phyloP scores from a whole-genome alignment of 2,888 invertebrate genomes.

The Thereva nobilitata region DNA sequence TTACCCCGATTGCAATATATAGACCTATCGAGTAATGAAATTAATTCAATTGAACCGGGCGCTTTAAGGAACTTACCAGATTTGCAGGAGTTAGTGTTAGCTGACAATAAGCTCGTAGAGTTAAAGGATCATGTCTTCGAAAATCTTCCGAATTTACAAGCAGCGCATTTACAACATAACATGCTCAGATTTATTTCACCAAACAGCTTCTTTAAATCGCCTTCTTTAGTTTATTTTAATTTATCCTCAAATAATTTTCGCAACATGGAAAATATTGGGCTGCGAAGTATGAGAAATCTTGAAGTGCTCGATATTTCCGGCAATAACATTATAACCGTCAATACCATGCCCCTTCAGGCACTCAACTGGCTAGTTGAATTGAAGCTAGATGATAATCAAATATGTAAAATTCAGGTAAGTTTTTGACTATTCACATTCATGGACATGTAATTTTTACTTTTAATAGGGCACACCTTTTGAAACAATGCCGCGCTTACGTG shows the following conservation, averaged over 20 bases:
- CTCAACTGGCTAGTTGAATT: slow-evolving; percentile 88
- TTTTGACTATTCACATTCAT: neutral
- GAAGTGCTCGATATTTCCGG: slow-evolving; percentile 85
- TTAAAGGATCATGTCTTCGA: slow-evolving; percentile 77
- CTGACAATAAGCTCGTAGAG: slow-evolving; percentile 73
- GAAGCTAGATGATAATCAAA: slow-evolving; percentile 80
- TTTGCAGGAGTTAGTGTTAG: slow-evolving; percentile 70
- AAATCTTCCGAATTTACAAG: slow-evolving; percentile 68
- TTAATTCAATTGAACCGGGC: slow-evolving; percentile 73
- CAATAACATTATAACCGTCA: slow-evolving; percentile 73
- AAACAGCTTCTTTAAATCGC: slow-evolving; percentile 76
- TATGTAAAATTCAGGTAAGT: slow-evolving; percentile 71
- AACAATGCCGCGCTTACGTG: slow-evolving; percentile 80
- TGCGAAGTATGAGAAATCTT: slow-evolving; percentile 70
- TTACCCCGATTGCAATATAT: slow-evolving; percentile 72
- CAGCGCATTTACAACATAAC: slow-evolving; percentile 80
- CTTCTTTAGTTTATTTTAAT: slow-evolving; percentile 79
- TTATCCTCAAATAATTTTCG: slow-evolving; percentile 79
- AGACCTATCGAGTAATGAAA: slow-evolving; percentile 80
- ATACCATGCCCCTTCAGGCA: slow-evolving; percentile 69
- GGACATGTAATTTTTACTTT: neutral
- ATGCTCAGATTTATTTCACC: slow-evolving; percentile 71
- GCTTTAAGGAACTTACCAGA: slow-evolving; percentile 72
- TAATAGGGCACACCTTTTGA: slow-evolving; percentile 74
- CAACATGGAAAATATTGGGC: slow-evolving; percentile 74